Evolutionary conservation across 2,113 vertebrate genomes (phyloP).

Genomic region (Indri indri): DNA sequence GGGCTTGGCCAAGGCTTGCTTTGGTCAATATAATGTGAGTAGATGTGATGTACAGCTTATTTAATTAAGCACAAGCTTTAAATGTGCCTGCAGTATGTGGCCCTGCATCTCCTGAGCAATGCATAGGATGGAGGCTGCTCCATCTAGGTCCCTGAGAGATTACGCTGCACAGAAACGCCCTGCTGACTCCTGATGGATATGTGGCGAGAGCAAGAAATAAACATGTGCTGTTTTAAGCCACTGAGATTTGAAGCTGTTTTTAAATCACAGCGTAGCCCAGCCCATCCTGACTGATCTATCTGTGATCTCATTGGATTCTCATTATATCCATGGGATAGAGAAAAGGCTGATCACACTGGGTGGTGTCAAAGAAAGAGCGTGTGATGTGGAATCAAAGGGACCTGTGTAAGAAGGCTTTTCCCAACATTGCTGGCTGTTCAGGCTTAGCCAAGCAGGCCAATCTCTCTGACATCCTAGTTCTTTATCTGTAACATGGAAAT

Average conservation of each 20-base stretch:
- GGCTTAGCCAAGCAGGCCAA: background rate
- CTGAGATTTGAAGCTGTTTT: slow-evolving; percentile 40
- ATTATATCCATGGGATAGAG: background rate
- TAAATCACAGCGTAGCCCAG: slow-evolving; percentile 19
- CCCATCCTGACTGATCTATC: background rate
- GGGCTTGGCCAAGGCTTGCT: background rate
- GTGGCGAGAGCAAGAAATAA: background rate
- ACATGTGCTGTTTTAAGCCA: slow-evolving; percentile 34
- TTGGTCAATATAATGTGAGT: background rate
- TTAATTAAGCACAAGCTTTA: background rate
- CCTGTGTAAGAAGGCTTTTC: background rate
- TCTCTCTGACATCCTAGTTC: slow-evolving; percentile 35
- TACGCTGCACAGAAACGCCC: background rate
- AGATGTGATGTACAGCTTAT: background rate
- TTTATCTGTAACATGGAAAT: slow-evolving; percentile 2
- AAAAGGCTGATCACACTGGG: background rate
- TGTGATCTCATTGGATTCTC: slow-evolving; percentile 58
- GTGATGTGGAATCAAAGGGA: slow-evolving; percentile 14
- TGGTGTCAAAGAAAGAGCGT: background rate
- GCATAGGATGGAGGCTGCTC: background rate
- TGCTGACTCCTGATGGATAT: slow-evolving; percentile 20
- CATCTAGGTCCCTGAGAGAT: background rate
- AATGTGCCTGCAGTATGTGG: background rate
- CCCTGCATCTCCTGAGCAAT: background rate
- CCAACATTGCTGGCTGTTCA: background rate